Evolutionary conservation across 2,888 invertebrate genomes (phyloP), one percentile per base, ranked within the genome.

Genomic region (Odontothrips loti): DNA sequence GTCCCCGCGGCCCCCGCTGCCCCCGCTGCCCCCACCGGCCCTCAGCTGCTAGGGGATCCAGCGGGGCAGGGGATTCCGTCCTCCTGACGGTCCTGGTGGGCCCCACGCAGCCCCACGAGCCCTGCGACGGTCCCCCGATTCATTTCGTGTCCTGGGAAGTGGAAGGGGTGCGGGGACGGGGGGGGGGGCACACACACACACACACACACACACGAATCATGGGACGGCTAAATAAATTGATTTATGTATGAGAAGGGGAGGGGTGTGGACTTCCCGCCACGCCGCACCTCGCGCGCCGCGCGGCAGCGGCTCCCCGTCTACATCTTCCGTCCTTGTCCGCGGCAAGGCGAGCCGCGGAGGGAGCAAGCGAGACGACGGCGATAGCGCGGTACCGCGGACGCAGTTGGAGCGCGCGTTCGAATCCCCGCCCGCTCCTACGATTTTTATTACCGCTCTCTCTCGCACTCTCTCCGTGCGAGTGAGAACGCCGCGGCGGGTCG

Each of bases 151-250:
- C 20, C 58, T 6, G 58, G 58, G 6, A 11, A 20, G 58, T 20
- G 58, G 17, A 15, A 20, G 58, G 58, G 15, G 51, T 2, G 20
- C 6, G 17, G 58, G 58, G 58, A 15, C 11, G 6, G 58, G n/a
- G 15, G 58, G 2, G n/a, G 58, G 0, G 58, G n/a, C 15, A 58
- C 58, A 58, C 20, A 58, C 34, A 43, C 15, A 58, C 58, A 58
- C 20, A 58, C 34, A 43, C 58, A 58, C 58, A 58, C 58, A 58
- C 58, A 20, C 58, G 27, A 75, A 75, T 75, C 68, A 75, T 75
- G 23, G 68, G 27, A 23, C 27, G 68, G 68, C 23, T 75, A 75
- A 75, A 75, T 75, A 75, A 75, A 75, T 75, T 75, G 68, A 75
- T 75, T 75, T 75, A 75, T 75, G 68, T 75, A 75, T 58, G 58